Percentiles rank a stretch among this genome's conserved stretches.
These are phyloP conservation scores for Gobiocypris rarus DNA, from an alignment of 2,113 vertebrate genomes.

Conservation along the genomic window DNA sequence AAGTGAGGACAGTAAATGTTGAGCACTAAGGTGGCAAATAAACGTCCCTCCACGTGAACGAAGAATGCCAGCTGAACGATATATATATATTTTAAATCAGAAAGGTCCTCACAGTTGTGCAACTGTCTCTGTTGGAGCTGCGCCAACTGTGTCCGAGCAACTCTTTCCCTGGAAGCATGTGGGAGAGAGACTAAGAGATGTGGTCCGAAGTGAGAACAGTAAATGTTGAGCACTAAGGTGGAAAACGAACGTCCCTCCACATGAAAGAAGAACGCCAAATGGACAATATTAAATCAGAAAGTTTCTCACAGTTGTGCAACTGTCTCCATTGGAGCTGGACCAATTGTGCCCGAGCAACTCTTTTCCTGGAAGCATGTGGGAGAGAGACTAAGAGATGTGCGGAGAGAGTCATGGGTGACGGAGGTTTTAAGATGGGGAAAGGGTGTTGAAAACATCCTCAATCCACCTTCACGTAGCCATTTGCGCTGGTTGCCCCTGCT, in stretches of 20 bases:
- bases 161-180: conserved; percentile 1
- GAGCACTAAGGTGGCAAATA: not conserved
- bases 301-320: not conserved
- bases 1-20: not conserved
- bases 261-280: not conserved
- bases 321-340: conserved; percentile 41
- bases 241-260: conserved; percentile 3
- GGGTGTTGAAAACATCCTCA: conserved; percentile 66
- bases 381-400: conserved; percentile 42
- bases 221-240: not conserved
- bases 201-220: not conserved
- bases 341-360: conserved; percentile 38
- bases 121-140: conserved; percentile 35
- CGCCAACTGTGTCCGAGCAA: conserved; percentile 29
- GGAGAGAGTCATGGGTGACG: conserved; percentile 40
- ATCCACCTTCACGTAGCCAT: conserved; percentile 89
- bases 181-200: conserved; percentile 39
- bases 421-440: conserved; percentile 33
- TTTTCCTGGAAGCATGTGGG: not conserved
- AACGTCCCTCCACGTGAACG: not conserved
- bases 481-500: conserved; percentile 73
- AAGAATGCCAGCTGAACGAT: not conserved
- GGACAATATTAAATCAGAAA: conserved; percentile 2
- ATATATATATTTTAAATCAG: not conserved
- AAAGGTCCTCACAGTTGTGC: not conserved